Percentiles rank a stretch among this genome's conserved stretches.
Conservation (phyloP, 2,797 vertebrate genomes). For the Esox masquinongy region DNA sequence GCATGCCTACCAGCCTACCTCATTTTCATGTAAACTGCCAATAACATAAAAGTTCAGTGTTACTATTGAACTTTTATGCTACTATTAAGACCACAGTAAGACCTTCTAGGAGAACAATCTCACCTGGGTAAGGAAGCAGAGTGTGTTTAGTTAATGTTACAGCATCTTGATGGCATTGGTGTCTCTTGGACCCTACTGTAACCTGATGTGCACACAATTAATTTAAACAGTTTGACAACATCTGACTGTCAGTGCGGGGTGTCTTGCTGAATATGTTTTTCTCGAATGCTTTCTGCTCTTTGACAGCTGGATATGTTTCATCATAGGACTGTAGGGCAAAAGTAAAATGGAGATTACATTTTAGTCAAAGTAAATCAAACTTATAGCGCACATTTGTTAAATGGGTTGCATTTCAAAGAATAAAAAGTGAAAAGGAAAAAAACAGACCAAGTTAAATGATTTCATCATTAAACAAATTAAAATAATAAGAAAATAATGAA, state of each 20-base stretch:
- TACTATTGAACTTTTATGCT: too few species aligned
- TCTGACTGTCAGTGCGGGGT: slow-evolving; percentile 82
- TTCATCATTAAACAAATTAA: too few species aligned
- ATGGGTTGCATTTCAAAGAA: too few species aligned
- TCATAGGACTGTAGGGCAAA: slow-evolving; percentile 71
- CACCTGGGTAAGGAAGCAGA: slow-evolving; percentile 67
- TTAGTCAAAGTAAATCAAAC: too few species aligned
- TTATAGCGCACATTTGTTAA: too few species aligned
- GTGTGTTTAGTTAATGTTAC: not conserved
- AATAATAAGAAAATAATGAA: too few species aligned
- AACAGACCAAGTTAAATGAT: too few species aligned
- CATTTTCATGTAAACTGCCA: slow-evolving; percentile 83
- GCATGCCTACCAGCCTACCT: slow-evolving; percentile 61
- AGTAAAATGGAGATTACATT: not conserved
- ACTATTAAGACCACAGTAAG: slow-evolving; percentile 82
- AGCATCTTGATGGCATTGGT: too few species aligned
- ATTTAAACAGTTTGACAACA: not conserved
- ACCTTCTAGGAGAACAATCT: slow-evolving; percentile 81
- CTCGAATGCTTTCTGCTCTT: slow-evolving; percentile 84
- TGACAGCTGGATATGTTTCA: slow-evolving; percentile 78
- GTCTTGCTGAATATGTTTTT: slow-evolving; percentile 88
- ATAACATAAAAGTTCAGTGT: slow-evolving; percentile 85
- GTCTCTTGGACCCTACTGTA: not conserved
- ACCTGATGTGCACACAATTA: not conserved
- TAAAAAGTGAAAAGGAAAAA: too few species aligned